phyloP scores from a whole-genome alignment of 2,797 vertebrate species.

The Diglossa cyanea region DNA sequence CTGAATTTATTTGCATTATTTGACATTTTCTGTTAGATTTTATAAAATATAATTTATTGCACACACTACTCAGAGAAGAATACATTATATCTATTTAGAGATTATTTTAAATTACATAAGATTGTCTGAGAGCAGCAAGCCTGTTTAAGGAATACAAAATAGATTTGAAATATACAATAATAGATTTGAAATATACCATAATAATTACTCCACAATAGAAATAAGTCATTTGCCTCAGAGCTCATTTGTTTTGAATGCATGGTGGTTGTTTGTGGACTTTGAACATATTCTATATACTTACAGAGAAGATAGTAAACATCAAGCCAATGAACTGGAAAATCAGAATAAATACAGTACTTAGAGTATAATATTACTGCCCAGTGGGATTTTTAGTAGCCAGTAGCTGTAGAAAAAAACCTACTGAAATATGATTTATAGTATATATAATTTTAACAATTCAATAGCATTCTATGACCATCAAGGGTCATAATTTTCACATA shows the following conservation, averaged over 20 bases:
- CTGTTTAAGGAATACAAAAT: neutral
- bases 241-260: constrained; percentile 13
- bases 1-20: neutral
- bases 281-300: constrained; percentile 12
- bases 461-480: neutral
- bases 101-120: neutral
- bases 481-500: neutral
- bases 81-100: neutral
- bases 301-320: neutral
- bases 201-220: neutral
- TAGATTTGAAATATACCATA: neutral
- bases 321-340: constrained; percentile 66
- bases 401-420: neutral
- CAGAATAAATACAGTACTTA: constrained; percentile 40
- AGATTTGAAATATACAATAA: neutral
- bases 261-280: neutral
- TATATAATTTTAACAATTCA: neutral
- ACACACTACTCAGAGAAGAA: neutral
- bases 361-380: neutral
- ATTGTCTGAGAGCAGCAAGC: neutral
- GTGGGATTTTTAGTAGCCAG: constrained; percentile 31
- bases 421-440: neutral
- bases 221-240: constrained; percentile 16
- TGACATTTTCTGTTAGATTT: neutral
- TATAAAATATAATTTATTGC: neutral